A percentile compares a stretch with the other conserved stretches of the same genome.
phyloP scores from a whole-genome alignment of 1,140 invertebrate genomes.

The Camponotus floridanus region DNA sequence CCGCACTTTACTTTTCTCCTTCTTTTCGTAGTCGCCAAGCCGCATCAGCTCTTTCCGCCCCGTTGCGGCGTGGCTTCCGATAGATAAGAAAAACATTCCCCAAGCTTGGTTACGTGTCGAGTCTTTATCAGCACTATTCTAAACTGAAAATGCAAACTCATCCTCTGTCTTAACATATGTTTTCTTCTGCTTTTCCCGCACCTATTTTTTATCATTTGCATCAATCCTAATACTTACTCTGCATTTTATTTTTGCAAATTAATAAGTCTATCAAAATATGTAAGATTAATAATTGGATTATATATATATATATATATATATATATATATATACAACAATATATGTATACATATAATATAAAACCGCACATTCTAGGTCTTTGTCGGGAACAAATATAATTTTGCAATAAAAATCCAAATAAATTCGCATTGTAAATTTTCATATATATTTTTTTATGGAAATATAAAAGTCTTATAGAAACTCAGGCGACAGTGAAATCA shows the following conservation, averaged over 20 bases:
- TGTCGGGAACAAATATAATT: conserved; percentile 1
- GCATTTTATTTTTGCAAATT: background rate
- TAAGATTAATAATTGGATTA: conserved; percentile 4
- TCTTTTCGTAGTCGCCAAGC: conserved; percentile 35
- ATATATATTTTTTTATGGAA: background rate
- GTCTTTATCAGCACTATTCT: conserved; percentile 65
- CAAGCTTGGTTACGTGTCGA: conserved; percentile 67
- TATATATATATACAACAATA: too few relatives aligned
- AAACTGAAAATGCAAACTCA: conserved; percentile 39
- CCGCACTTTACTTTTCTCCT: conserved; percentile 44
- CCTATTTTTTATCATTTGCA: background rate
- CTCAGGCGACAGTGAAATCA: conserved; percentile 4
- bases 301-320: too few relatives aligned
- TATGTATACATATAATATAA: too few relatives aligned
- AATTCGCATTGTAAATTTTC: background rate
- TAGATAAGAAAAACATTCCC: conserved; percentile 71
- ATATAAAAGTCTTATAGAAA: background rate
- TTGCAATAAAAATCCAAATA: background rate
- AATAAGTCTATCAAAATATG: background rate
- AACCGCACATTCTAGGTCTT: background rate
- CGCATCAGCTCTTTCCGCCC: conserved; percentile 51
- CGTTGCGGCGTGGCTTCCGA: conserved; percentile 57
- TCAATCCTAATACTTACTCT: background rate
- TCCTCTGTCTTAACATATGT: conserved; percentile 48
- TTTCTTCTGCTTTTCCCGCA: conserved; percentile 3